These are phyloP conservation scores for Ctenopoma kingsleyae DNA, from an alignment of 2,797 vertebrate genomes.

Conservation along the genomic window DNA sequence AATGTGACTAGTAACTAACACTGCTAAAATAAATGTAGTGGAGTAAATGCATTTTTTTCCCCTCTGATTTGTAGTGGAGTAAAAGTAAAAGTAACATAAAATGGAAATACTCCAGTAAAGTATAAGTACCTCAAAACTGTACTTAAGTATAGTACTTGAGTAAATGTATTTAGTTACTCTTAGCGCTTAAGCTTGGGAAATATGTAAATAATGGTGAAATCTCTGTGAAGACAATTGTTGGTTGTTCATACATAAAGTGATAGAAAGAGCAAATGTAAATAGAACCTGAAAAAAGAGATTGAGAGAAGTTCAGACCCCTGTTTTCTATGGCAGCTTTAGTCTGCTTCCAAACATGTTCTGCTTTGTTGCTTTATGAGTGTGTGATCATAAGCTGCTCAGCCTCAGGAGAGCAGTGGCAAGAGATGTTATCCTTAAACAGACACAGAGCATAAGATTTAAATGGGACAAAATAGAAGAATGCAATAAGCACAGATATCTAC, in stretches of 20 bases:
- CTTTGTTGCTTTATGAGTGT: background rate
- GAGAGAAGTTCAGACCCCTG: background rate
- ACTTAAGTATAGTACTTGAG: too few relatives aligned
- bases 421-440: slow-evolving; percentile 16
- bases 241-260: background rate
- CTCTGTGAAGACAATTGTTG: background rate
- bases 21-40: too few relatives aligned
- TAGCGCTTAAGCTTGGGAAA: too few relatives aligned
- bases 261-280: background rate
- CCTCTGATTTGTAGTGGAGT: too few relatives aligned
- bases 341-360: slow-evolving; percentile 6
- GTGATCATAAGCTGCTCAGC: slow-evolving; percentile 3
- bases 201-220: background rate
- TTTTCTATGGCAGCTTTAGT: background rate
- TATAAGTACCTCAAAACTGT: too few relatives aligned
- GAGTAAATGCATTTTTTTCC: too few relatives aligned
- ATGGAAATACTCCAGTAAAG: too few relatives aligned
- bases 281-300: background rate
- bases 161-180: too few relatives aligned
- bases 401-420: slow-evolving; percentile 16
- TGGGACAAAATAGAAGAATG: slow-evolving; percentile 15
- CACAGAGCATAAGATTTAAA: slow-evolving; percentile 24
- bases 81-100: too few relatives aligned
- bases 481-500: background rate
- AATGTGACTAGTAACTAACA: too few relatives aligned